phyloP scores from a whole-genome alignment of 2,113 vertebrate species.

The Callipepla squamata region DNA sequence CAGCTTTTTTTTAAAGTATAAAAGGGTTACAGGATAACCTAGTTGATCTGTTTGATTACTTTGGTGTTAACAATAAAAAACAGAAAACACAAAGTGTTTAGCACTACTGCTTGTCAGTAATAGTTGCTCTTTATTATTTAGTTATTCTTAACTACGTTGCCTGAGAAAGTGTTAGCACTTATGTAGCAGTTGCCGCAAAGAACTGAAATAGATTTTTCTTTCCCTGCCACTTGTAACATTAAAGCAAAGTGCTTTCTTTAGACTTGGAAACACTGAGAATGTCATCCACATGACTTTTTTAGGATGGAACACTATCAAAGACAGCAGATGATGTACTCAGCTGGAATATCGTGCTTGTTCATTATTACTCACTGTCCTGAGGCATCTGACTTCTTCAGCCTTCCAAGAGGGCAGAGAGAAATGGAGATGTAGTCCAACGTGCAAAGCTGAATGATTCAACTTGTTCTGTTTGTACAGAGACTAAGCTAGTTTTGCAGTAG shows the following conservation, averaged over 20 bases:
- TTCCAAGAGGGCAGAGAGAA: not conserved
- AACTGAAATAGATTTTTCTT: not conserved
- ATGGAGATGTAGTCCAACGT: not conserved
- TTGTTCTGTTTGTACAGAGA: not conserved
- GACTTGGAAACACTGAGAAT: constrained; percentile 26
- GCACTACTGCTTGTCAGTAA: not conserved
- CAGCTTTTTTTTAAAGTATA: not conserved
- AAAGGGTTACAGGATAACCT: not conserved
- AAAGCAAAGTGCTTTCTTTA: not conserved
- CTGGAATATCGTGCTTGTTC: constrained; percentile 37
- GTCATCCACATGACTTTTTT: not conserved
- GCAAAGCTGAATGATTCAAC: not conserved
- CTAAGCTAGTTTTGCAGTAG: not conserved
- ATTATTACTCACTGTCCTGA: not conserved
- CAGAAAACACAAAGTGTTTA: not conserved
- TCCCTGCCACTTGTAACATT: not conserved
- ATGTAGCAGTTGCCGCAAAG: not conserved
- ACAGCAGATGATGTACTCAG: not conserved
- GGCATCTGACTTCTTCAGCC: constrained; percentile 13
- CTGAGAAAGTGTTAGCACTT: not conserved
- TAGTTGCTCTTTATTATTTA: not conserved
- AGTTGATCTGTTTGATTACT: not conserved
- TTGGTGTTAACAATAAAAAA: not conserved
- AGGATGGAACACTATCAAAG: not conserved
- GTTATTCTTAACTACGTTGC: not conserved